phyloP scores from a whole-genome alignment of 2,797 vertebrate species.

The Anniella stebbinsi region DNA sequence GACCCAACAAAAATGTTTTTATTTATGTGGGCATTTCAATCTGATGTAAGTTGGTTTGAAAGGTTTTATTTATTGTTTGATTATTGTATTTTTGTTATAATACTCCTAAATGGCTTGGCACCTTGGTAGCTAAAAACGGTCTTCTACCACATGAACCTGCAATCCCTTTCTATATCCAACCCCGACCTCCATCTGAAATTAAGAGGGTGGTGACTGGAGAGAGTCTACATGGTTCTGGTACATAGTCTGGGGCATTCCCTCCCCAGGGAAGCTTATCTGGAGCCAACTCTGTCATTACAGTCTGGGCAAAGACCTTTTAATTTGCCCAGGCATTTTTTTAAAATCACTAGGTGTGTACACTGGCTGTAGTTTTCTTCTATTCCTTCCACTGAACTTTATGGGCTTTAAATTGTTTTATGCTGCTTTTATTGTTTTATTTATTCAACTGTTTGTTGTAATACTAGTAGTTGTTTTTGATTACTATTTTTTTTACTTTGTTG shows the following conservation, averaged over 20 bases:
- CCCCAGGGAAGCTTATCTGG: neutral
- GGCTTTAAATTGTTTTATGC: neutral
- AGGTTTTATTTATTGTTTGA: too few species aligned
- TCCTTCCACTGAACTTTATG: neutral
- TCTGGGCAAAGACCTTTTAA: neutral
- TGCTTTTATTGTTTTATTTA: neutral
- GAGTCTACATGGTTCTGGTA: neutral
- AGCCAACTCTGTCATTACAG: neutral
- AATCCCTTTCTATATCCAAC: too few species aligned
- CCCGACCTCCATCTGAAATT: neutral
- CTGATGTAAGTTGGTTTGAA: too few species aligned
- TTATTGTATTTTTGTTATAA: too few species aligned
- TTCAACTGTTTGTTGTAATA: neutral
- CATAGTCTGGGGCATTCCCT: neutral
- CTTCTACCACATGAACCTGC: too few species aligned
- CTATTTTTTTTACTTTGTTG: neutral
- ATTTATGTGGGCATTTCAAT: too few species aligned
- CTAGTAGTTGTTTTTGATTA: neutral
- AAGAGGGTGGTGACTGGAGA: neutral
- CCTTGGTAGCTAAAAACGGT: too few species aligned
- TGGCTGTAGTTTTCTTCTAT: neutral
- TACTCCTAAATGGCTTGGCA: too few species aligned
- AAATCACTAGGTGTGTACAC: neutral
- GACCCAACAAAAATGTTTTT: too few species aligned
- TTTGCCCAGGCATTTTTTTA: neutral